Conservation (phyloP, 2,113 vertebrate species). For the Aramus guarauna region DNA sequence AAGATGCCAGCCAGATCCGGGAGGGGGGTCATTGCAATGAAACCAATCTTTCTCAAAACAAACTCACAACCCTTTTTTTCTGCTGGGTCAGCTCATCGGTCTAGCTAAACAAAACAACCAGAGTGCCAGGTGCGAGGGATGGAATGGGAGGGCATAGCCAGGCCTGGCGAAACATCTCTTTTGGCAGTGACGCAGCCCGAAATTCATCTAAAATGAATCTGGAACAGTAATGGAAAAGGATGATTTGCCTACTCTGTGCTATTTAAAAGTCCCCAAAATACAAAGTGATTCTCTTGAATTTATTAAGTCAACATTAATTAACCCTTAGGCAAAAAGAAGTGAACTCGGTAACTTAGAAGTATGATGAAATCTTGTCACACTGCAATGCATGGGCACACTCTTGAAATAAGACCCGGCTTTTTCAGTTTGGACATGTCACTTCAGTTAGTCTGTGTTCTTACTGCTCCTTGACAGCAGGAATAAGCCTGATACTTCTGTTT, state of each 20-base stretch:
- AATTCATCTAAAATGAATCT: background rate
- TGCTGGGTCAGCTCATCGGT: background rate
- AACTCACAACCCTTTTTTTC: background rate
- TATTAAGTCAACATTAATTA: background rate
- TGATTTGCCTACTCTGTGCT: background rate
- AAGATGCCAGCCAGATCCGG: background rate
- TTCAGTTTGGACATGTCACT: background rate
- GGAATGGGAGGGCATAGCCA: background rate
- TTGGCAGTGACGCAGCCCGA: background rate
- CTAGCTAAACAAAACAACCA: background rate
- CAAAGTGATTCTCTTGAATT: background rate
- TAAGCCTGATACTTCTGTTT: background rate
- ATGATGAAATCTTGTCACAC: background rate
- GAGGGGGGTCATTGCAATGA: rapidly evolving
- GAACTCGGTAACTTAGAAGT: background rate
- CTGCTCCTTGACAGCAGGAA: background rate
- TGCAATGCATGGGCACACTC: background rate
- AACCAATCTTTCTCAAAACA: background rate
- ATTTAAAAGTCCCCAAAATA: background rate
- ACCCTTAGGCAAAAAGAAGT: background rate
- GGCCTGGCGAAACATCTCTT: background rate
- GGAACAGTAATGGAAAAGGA: background rate
- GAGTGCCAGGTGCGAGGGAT: background rate
- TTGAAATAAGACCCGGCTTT: background rate
- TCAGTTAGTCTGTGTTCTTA: background rate